Evolutionary conservation across 2,888 invertebrate genomes (phyloP).

Genomic region (Drosophila stalkeri): DNA sequence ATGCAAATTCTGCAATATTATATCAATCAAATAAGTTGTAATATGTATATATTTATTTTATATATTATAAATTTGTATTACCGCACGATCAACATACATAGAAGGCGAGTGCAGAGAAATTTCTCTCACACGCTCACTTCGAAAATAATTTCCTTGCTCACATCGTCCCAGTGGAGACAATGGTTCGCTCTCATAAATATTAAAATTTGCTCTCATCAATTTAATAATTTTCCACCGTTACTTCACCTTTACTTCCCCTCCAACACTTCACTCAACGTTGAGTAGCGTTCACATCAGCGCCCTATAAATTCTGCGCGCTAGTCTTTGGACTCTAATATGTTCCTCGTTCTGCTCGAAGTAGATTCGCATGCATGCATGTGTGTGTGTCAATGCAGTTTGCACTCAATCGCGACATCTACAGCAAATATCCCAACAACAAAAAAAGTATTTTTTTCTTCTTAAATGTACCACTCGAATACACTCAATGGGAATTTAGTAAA

Average conservation of each 20-base stretch:
- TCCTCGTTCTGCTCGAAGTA: no score
- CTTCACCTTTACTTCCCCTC: not conserved
- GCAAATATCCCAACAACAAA: not conserved
- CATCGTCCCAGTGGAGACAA: not conserved
- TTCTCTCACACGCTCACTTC: not conserved
- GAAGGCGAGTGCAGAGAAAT: not conserved
- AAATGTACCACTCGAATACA: not conserved
- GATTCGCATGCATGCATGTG: not conserved
- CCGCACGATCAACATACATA: accelerated
- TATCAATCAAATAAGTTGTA: not conserved
- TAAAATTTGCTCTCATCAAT: accelerated
- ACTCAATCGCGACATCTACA: not conserved
- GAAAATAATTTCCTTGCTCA: not conserved
- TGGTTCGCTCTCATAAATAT: not conserved
- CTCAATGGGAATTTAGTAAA: not conserved
- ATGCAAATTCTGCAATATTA: not conserved
- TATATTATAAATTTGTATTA: not conserved
- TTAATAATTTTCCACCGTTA: not conserved
- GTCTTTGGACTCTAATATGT: not conserved
- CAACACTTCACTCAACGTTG: not conserved
- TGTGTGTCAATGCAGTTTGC: not conserved
- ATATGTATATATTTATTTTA: not conserved
- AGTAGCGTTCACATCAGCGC: not conserved
- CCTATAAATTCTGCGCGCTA: not conserved
- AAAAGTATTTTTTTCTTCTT: not conserved